Base-by-base conservation (phyloP, 2,888 invertebrate genomes). In the Mythimna albipuncta region DNA sequence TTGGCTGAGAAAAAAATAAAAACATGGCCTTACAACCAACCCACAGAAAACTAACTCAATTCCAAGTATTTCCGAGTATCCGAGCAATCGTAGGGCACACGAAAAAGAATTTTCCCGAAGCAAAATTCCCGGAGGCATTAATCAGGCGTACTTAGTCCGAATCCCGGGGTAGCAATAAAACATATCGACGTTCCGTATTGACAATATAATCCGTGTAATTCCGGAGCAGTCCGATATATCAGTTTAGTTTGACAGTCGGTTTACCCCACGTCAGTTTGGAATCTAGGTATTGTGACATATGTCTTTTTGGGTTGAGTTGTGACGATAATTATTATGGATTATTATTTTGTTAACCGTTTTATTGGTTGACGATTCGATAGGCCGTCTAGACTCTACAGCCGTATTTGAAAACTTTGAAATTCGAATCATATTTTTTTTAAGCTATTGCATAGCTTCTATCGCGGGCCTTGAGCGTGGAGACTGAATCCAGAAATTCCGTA, bases 131-230 rank as follows among this genome's bases (percentile, higher is more conserved):
- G 6, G 13, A 64, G 72, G 72, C 76, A 85, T 85, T 82, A 85
- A 85, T 86, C 79, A 86, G 72, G 10, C 67, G 66, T 86, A 84
- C 79, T 86, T 84, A 85, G 72, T 62, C 41, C 7, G 44, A 77
- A 75, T 82, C 83, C 79, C 63, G 57, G 69, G 77, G 58, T 69
- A 77, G 68, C 81, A 81, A 83, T 85, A 83, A 82, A 85, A 87
- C 76, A 85, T 85, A 85, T 81, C 75, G 83, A 59, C 58, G 76
- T 59, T 69, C 69, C 62, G 64, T 76, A 87, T 85, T 87, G 85
- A 85, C 87, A 85, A 69, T 63, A 74, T 85, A 85, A 85, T 85
- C 79, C 77, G 0, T 9, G 75, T 78, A 77, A 87, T 85, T 78
- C 85, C 69, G 50, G 13, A 69, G 35, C 68, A 65, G 79, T 77